A percentile compares a stretch with the other conserved stretches of the same genome.
phyloP scores from a whole-genome alignment of 2,888 invertebrate species.

The Dolomedes plantarius region DNA sequence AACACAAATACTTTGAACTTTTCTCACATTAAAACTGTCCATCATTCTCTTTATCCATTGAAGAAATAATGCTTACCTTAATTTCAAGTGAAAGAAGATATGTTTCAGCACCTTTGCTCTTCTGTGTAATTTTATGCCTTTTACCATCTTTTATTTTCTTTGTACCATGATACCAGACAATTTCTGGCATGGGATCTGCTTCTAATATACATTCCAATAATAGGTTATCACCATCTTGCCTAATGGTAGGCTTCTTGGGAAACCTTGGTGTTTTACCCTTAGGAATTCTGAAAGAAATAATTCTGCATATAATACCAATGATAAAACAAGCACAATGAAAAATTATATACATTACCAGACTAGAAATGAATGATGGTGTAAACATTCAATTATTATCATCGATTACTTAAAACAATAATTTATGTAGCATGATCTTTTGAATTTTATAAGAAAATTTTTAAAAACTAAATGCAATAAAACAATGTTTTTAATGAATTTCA shows the following conservation, averaged over 20 bases:
- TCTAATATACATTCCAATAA: slow-evolving; percentile 97
- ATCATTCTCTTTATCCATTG: too few relatives aligned
- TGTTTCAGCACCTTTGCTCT: slow-evolving; percentile 91
- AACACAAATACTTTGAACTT: too few relatives aligned
- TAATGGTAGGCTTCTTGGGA: slow-evolving; percentile 96
- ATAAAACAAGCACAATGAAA: too few relatives aligned
- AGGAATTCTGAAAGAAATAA: slow-evolving; percentile 83
- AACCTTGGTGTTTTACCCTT: slow-evolving; percentile 97
- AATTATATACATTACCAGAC: too few relatives aligned
- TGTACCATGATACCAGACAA: slow-evolving; percentile 95
- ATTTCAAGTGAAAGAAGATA: slow-evolving; percentile 95
- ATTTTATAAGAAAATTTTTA: too few relatives aligned
- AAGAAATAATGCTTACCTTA: slow-evolving; percentile 80
- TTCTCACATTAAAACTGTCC: too few relatives aligned
- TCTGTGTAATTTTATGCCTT: slow-evolving; percentile 93
- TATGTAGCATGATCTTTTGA: too few relatives aligned
- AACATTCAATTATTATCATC: too few relatives aligned
- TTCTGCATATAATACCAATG: neutral
- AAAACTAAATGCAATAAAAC: too few relatives aligned
- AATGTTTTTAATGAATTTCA: too few relatives aligned
- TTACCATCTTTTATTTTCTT: slow-evolving; percentile 88
- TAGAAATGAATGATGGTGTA: too few relatives aligned
- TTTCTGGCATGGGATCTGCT: slow-evolving; percentile 95
- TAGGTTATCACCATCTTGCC: slow-evolving; percentile 91
- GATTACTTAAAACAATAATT: too few relatives aligned